These are phyloP conservation scores for Atlantisia rogersi DNA, from an alignment of 2,113 vertebrate species.

Conservation along the genomic window DNA sequence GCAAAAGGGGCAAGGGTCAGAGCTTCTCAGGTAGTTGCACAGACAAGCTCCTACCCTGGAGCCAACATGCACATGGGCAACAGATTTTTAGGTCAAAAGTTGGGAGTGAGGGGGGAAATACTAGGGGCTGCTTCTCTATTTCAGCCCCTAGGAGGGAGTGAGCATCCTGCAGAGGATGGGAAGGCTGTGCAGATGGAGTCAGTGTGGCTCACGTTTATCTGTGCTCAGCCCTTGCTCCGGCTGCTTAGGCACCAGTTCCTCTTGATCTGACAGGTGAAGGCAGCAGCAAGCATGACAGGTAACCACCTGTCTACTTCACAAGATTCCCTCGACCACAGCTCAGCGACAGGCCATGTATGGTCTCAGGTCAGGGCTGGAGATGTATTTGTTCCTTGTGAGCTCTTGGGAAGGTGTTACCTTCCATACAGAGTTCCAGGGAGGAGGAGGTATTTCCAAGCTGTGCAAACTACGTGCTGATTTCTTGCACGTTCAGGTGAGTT, in stretches of 20 bases:
- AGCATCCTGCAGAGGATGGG: background rate
- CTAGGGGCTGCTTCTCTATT: background rate
- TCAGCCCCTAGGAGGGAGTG: background rate
- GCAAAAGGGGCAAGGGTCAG: background rate
- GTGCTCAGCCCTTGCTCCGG: background rate
- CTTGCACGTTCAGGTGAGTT: background rate
- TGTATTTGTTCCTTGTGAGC: background rate
- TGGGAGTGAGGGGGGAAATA: background rate
- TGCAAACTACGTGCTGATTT: background rate
- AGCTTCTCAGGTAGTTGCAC: background rate
- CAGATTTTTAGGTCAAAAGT: background rate
- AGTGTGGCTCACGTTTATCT: fast-evolving
- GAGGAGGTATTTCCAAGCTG: background rate
- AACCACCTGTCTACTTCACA: background rate
- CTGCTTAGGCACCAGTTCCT: background rate
- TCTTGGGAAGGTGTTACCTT: background rate
- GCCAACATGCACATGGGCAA: background rate
- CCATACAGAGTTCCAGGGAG: background rate
- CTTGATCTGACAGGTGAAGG: background rate
- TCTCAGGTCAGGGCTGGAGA: background rate
- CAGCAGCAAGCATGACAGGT: background rate
- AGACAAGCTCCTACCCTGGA: background rate
- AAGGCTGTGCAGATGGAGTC: background rate
- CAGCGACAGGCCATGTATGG: background rate
- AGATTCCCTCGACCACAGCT: background rate